Percentiles rank a stretch among this genome's conserved stretches.
phyloP scores from a whole-genome alignment of 2,797 vertebrate species.

The Fringilla coelebs region DNA sequence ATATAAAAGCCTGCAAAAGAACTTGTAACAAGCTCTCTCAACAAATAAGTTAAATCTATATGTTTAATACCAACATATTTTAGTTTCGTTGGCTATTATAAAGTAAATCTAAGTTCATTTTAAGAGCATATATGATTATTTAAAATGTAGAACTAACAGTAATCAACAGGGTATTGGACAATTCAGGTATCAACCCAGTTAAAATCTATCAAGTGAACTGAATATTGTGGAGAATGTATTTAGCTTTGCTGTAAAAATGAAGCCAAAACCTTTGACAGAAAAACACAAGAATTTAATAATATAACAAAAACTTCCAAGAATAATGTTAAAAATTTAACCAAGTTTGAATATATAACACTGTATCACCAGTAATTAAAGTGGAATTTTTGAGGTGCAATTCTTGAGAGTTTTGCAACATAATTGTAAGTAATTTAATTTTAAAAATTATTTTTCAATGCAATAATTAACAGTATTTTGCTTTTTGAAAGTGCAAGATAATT shows the following conservation, averaged over 20 bases:
- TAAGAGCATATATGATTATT: background rate
- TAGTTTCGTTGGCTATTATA: background rate
- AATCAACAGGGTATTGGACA: background rate
- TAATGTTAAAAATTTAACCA: background rate
- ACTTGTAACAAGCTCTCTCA: background rate
- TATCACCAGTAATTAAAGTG: background rate
- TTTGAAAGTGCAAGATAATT: background rate
- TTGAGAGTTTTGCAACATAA: background rate
- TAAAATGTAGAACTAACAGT: background rate
- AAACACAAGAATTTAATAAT: background rate
- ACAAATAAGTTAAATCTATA: background rate
- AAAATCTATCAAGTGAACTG: background rate
- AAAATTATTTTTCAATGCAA: background rate
- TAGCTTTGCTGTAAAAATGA: background rate
- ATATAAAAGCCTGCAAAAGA: background rate
- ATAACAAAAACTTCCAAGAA: background rate
- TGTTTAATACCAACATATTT: background rate
- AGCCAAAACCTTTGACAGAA: background rate
- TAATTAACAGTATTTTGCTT: background rate
- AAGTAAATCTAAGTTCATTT: background rate
- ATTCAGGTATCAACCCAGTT: background rate
- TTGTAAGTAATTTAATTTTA: background rate
- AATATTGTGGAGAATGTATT: background rate
- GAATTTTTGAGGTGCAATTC: background rate
- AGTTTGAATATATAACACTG: fast-evolving